phyloP scores from a whole-genome alignment of 2,113 vertebrate genomes.

The Balaeniceps rex region DNA sequence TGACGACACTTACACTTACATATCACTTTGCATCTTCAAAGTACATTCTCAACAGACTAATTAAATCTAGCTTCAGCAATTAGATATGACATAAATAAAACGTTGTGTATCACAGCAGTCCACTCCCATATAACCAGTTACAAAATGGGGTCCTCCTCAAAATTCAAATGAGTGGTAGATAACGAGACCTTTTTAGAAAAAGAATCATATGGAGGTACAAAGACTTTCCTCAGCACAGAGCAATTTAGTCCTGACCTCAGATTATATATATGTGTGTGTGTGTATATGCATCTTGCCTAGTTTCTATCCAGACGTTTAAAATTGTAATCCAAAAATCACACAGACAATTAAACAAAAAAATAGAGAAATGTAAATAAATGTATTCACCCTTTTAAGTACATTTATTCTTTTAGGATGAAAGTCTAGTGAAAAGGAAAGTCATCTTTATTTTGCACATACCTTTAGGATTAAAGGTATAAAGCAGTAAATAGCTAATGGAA shows the following conservation, averaged over 20 bases:
- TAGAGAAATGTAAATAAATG: constrained; percentile 17
- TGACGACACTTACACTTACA: constrained; percentile 27
- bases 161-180: background rate
- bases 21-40: constrained; percentile 23
- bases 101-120: background rate
- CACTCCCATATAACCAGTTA: constrained; percentile 25
- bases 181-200: background rate
- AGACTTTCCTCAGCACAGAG: background rate
- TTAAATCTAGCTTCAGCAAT: constrained; percentile 34
- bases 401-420: constrained; percentile 39
- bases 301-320: background rate
- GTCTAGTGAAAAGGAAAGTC: background rate
- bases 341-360: background rate
- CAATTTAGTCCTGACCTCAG: background rate
- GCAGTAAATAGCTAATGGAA: background rate
- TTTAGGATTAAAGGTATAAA: background rate
- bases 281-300: background rate
- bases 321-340: background rate
- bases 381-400: background rate
- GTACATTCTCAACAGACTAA: constrained; percentile 24
- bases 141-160: constrained; percentile 33
- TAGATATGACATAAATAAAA: constrained; percentile 44
- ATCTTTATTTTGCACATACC: background rate
- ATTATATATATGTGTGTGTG: background rate
- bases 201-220: background rate